Evolutionary conservation across 2,113 vertebrate species (phyloP), one percentile per base, ranked within the genome.

Genomic region (Ranitomeya variabilis): DNA sequence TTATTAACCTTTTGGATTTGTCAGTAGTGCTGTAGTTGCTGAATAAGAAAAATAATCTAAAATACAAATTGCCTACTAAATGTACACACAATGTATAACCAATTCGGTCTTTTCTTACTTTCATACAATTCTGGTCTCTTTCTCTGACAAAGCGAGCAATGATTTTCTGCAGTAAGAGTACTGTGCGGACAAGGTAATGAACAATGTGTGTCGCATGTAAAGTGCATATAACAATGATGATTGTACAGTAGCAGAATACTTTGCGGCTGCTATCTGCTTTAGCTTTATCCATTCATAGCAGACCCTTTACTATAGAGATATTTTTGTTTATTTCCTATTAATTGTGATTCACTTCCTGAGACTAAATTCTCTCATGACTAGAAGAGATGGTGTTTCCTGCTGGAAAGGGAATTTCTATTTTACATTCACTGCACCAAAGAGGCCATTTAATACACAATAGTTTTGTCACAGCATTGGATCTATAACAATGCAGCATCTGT

Each of bases 311-410:
- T 84, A 69, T 71, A 69, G 21, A 84, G 82, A 69, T 69, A 84
- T 71, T 84, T 71, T 55, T 71, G 82, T 84, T 84, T 84, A 84
- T 84, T 84, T 84, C 82, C 82, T 71, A 71, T 84, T 51, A 71
- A 84, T 84, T 84, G 82, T 84, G 82, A 69, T 84, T 84, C 82
- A 84, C 67, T 84, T 84, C 82, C 82, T 84, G 82, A 52, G 51
- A 69, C 82, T n/a, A 84, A 23, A 84, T 62, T 84, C 82, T 71
- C 82, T 84, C 82, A 84, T 84, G 81, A 66, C 52, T 83, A 69
- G 19, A 66, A 71, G 66, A 84, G 82, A 84, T 84, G 60, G 45
- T n/a, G 66, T 84, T 84, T 84, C 82, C 82, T 84, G 82, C 19
- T 84, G 64, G 82, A 55, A 84, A 54, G 19, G 12, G 64, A 54